These are phyloP conservation scores for Emmelina monodactyla DNA, from an alignment of 2,888 invertebrate species.

Conservation along the genomic window DNA sequence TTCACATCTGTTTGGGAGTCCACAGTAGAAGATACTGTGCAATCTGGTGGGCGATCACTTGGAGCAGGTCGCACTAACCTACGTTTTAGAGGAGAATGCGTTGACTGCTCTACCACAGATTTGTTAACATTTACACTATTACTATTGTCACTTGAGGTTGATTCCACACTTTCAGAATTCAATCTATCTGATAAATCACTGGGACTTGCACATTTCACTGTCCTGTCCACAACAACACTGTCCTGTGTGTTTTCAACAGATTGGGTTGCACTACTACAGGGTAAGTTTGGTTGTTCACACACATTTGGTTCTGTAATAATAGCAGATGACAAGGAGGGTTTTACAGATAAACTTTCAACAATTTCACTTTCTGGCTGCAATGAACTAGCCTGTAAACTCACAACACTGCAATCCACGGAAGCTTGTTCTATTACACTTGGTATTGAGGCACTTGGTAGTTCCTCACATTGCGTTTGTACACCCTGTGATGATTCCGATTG, in stretches of 20 bases:
- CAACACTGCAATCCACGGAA: too few relatives aligned
- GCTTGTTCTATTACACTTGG: too few relatives aligned
- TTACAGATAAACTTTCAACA: too few relatives aligned
- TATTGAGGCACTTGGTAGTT: too few relatives aligned
- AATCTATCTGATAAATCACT: constrained; percentile 53
- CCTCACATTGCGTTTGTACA: too few relatives aligned
- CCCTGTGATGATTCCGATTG: too few relatives aligned
- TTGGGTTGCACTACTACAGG: constrained; percentile 41
- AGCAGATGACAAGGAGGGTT: too few relatives aligned
- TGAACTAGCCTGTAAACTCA: too few relatives aligned
- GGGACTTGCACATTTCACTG: constrained; percentile 51
- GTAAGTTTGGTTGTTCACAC: constrained; percentile 21
- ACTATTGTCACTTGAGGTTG: constrained; percentile 56
- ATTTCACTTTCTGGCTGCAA: too few relatives aligned
- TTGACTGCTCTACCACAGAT: constrained; percentile 26
- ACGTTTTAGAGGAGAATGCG: constrained; percentile 41
- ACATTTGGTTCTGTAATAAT: too few relatives aligned
- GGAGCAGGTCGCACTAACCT: constrained; percentile 47
- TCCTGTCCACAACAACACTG: constrained; percentile 38
- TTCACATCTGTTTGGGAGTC: constrained; percentile 36
- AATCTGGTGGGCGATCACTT: constrained; percentile 47
- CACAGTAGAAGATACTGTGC: constrained; percentile 55
- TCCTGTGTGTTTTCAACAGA: constrained; percentile 27
- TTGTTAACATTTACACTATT: constrained; percentile 38
- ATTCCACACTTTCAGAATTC: constrained; percentile 54